Conservation (phyloP, 2,113 vertebrate genomes). For the Pituophis catenifer region DNA sequence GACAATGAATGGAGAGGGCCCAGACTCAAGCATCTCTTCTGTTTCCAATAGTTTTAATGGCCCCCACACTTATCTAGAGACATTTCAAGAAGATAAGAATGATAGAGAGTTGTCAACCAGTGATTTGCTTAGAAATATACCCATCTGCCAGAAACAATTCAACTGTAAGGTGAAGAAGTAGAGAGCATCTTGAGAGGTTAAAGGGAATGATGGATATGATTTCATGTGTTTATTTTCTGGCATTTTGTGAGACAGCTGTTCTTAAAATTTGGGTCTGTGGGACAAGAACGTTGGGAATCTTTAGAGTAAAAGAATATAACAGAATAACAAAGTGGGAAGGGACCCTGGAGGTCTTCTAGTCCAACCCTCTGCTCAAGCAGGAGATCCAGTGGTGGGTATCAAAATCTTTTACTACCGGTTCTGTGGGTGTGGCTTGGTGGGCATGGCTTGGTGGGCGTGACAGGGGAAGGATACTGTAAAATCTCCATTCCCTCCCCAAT, state of each 20-base stretch:
- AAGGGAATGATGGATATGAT: not conserved
- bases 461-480: too few species aligned
- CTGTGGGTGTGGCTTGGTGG: too few species aligned
- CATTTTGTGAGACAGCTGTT: not conserved
- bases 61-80: not conserved
- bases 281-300: not conserved
- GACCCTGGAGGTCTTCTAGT: not conserved
- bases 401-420: too few species aligned
- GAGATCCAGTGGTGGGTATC: too few species aligned
- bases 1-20: not conserved
- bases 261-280: not conserved
- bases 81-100: not conserved
- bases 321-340: not conserved
- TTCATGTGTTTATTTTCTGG: not conserved
- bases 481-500: too few species aligned
- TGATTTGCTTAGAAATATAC: not conserved
- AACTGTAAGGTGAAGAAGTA: not conserved
- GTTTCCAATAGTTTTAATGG: not conserved
- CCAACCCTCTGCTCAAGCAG: too few species aligned
- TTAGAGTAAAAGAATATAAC: not conserved
- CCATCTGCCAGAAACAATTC: not conserved
- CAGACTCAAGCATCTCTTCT: not conserved
- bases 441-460: too few species aligned
- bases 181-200: not conserved
- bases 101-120: not conserved